phyloP scores from a whole-genome alignment of 2,113 vertebrate species.

The Cinclus cinclus region DNA sequence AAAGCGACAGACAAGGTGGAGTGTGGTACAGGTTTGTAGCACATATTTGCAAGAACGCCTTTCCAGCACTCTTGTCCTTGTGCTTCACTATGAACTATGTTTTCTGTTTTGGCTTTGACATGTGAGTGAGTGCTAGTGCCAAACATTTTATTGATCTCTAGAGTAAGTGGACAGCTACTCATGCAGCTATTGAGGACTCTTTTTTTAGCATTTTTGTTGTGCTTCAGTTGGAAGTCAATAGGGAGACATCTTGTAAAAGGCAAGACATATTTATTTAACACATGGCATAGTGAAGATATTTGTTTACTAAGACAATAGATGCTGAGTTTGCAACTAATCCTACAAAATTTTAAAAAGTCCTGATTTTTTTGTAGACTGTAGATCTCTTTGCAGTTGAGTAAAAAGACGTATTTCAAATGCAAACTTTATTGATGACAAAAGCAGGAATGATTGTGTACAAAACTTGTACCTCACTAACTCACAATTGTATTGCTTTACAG shows the following conservation, averaged over 20 bases:
- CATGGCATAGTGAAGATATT: background rate
- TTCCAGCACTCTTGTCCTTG: conserved; percentile 26
- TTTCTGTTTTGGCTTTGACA: conserved; percentile 62
- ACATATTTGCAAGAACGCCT: conserved; percentile 33
- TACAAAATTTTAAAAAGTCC: background rate
- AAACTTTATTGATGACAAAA: conserved; percentile 1
- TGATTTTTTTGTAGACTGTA: background rate
- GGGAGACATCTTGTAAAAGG: conserved; percentile 36
- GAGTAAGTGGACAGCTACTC: conserved; percentile 2
- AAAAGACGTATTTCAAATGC: background rate
- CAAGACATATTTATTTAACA: background rate
- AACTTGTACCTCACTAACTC: background rate
- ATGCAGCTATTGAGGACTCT: background rate
- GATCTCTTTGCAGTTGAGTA: background rate
- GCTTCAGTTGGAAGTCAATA: background rate
- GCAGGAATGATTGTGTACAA: background rate
- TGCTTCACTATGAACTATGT: background rate
- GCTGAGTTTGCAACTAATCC: background rate
- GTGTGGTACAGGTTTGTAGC: background rate
- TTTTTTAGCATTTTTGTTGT: conserved; percentile 19
- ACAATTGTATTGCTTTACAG: background rate
- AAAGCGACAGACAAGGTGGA: conserved; percentile 25
- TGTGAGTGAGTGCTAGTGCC: conserved; percentile 6
- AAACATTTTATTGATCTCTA: conserved; percentile 43
- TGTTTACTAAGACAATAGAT: background rate